Base-by-base conservation (phyloP, 92 coral and sea anemone species). In the Bergia puertoricense region DNA sequence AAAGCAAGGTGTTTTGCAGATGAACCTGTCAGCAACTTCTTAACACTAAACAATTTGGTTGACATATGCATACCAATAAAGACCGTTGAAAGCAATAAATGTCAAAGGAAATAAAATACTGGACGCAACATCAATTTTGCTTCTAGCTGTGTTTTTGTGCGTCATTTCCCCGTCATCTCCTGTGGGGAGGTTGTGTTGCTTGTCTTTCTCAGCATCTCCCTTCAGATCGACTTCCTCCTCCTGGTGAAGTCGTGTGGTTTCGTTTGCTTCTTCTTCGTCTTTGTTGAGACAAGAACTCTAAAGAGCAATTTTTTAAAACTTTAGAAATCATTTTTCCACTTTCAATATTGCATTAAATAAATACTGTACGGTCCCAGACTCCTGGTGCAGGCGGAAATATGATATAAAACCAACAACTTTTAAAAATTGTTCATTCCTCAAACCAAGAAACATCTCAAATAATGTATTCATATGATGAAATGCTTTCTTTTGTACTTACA, bases 81-180 rank as follows among this genome's bases (percentile, higher is more conserved):
- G 43, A 14, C 79, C 77, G 74, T 84, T 84, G 44, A 84, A 84
- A 36, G 67, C 79, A 45, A 69, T 74, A 71, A 84, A 84, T 7
- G 46, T 84, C 36, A 84, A 84, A 46, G 87, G 87, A 71, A 84
- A 84, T 38, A 84, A 46, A 54, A 71, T 20, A 38, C 87, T 69
- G 0, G 87, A 46, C 48, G 87, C 78, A 50, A 84, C 46, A 74
- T 84, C 87, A 3, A 84, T 79, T 68, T 84, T 84, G 68, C 78
- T 71, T 48, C 66, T 84, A 2, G 77, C 79, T 48, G 14, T 48
- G 66, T 46, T 71, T n/a, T 45, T 48, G 23, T 44, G 76, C 9
- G 11, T 16, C 30, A 30, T 30, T 84, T 38, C 38, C 23, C 6
- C 50, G 38, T 20, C 73, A 42, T 2, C 15, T 81, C 16, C 48